Conservation (phyloP, 1,140 invertebrate species). For the Rhopalosiphum maidis region DNA sequence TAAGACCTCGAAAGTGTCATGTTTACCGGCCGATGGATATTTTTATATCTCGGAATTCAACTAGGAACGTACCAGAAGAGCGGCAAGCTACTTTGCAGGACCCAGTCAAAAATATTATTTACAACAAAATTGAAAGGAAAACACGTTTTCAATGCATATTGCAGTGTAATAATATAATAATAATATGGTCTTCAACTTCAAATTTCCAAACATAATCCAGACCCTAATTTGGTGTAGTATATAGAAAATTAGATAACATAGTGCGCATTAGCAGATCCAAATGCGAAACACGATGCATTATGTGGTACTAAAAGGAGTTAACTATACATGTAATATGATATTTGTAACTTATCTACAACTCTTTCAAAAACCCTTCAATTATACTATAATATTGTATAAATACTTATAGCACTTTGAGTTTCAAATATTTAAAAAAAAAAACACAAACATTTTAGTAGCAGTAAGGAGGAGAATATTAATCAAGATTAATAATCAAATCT, state of each 20-base stretch:
- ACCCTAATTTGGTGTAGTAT: not conserved
- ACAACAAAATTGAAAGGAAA: not conserved
- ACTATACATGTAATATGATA: too few relatives aligned
- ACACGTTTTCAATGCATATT: not conserved
- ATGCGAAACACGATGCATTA: not conserved
- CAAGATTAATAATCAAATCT: not conserved
- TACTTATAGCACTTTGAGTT: not conserved
- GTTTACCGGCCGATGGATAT: not conserved
- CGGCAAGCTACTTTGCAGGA: not conserved
- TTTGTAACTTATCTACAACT: not conserved
- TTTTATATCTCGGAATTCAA: slow-evolving; percentile 26
- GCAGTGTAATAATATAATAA: not conserved
- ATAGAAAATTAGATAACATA: not conserved
- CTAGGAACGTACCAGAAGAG: not conserved
- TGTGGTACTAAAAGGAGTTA: not conserved
- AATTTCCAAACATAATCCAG: not conserved
- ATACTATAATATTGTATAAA: not conserved
- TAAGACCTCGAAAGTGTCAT: slow-evolving; percentile 44
- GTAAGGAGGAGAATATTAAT: not conserved
- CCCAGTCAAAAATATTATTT: slow-evolving; percentile 4
- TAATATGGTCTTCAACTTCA: not conserved
- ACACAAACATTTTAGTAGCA: not conserved
- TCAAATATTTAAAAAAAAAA: not conserved
- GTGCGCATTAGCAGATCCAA: not conserved
- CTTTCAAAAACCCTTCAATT: not conserved